Base-by-base conservation (phyloP, 2,113 vertebrate species). In the Melozone crissalis region DNA sequence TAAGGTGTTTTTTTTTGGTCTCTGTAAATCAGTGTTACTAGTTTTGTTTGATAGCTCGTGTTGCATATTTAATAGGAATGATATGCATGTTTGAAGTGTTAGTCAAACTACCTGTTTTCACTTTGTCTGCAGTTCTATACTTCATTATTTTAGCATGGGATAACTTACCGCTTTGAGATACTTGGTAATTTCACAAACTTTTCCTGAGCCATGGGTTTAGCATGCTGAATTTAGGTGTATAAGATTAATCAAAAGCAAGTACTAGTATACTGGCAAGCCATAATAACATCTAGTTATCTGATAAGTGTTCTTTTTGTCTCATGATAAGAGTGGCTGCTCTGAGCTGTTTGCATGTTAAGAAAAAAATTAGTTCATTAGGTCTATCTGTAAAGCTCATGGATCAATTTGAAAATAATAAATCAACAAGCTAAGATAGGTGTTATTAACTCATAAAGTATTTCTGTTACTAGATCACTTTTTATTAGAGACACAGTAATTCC, bases 91-190 rank as follows among this genome's bases (percentile, higher is more conserved):
- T 93, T 85, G 49, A 69, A 49, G 15, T 31, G 26, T 52, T 66
- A 41, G 20, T 54, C 22, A 49, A 81, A 76, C 61, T 93, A 54
- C 57, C 47, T 65, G 69, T 95, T 93, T 82, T 92, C 35, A 11
- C 33, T 78, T 72, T 65, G n/a, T 72, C 58, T 91, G 84, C 84
- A 89, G 44, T 93, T 84, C 11, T 13, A 28, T 87, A 41, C 43
- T 90, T 92, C 57, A 30, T 76, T 92, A 71, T 95, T 95, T 95
- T 96, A 76, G 54, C 77, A 15, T 65, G 87, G 90, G 47, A 24
- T 91, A 93, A 78, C 26, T 51, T 96, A 63, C 44, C 26, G 37
- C 58, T 84, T 95, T 63, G 37, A 88, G 35, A 67, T 80, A 51
- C n/a, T 92, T 86, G 41, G 20, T 95, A 69, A 87, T 22, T 84